phyloP scores from a whole-genome alignment of 2,113 vertebrate genomes.

The Oriolus oriolus region DNA sequence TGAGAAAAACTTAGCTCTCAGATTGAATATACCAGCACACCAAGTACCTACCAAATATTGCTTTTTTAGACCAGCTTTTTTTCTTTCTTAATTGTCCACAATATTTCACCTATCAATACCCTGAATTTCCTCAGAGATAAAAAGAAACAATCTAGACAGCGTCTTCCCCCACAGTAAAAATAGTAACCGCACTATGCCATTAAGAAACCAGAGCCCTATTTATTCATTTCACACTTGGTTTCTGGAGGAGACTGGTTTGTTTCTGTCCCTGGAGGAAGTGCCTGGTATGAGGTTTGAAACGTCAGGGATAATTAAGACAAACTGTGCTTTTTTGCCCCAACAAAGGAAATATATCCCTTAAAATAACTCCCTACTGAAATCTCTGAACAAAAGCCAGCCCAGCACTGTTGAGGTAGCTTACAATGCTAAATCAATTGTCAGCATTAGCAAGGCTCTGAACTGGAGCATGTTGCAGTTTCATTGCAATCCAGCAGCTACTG shows the following conservation, averaged over 20 bases:
- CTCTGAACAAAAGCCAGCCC: constrained; percentile 35
- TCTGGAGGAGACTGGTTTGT: constrained; percentile 58
- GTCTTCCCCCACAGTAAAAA: constrained; percentile 23
- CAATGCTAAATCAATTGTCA: constrained; percentile 58
- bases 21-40: constrained; percentile 15
- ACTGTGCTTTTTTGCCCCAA: constrained; percentile 64
- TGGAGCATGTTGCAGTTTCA: constrained; percentile 28
- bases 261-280: constrained; percentile 61
- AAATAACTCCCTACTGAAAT: constrained; percentile 68
- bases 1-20: constrained; percentile 28
- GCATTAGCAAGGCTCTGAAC: constrained; percentile 11
- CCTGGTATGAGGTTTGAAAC: constrained; percentile 65
- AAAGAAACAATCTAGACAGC: constrained; percentile 13
- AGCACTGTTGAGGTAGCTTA: constrained; percentile 18
- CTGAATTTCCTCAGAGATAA: constrained; percentile 37
- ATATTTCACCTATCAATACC: constrained; percentile 37
- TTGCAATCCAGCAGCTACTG: neutral
- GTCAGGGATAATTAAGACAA: constrained; percentile 75
- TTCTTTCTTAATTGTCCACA: constrained; percentile 52
- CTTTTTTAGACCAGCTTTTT: constrained; percentile 9
- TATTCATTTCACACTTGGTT: constrained; percentile 63
- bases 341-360: constrained; percentile 70
- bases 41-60: constrained; percentile 24
- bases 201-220: constrained; percentile 37
- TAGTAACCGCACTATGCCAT: neutral